phyloP scores from a whole-genome alignment of 2,797 vertebrate species.

The Hydrophis major region DNA sequence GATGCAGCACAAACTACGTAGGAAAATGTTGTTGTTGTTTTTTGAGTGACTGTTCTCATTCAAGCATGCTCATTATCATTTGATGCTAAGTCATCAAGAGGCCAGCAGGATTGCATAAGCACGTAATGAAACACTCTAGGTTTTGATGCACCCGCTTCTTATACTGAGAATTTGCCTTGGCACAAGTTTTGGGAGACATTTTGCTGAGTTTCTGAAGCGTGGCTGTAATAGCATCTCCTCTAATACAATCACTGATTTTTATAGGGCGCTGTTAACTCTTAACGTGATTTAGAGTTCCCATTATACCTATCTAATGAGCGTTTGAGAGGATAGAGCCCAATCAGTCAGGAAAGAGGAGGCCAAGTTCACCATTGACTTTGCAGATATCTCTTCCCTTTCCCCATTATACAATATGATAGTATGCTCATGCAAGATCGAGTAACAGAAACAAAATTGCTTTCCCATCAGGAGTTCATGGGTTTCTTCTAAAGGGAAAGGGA shows the following conservation, averaged over 20 bases:
- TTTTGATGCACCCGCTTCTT: not conserved
- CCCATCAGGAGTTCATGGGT: not conserved
- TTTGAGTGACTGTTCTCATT: not conserved
- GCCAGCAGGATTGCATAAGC: not conserved
- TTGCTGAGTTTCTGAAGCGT: not conserved
- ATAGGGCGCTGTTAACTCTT: conserved; percentile 3
- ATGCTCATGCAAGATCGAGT: not conserved
- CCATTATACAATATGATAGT: not conserved
- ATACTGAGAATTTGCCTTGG: not conserved
- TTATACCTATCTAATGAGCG: conserved; percentile 2
- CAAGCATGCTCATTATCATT: not conserved
- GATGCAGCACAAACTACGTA: not conserved
- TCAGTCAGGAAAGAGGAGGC: not conserved
- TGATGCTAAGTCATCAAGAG: not conserved
- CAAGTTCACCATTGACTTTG: too few relatives aligned
- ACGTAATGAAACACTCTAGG: not conserved
- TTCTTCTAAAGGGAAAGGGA: not conserved
- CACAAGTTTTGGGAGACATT: not conserved
- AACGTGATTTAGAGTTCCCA: conserved; percentile 3
- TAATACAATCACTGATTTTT: conserved; percentile 8
- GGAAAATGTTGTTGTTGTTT: not conserved
- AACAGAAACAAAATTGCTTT: not conserved
- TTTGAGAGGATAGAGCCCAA: not conserved
- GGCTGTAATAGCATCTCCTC: not conserved
- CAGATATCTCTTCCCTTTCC: not conserved